Evolutionary conservation across 1,140 invertebrate genomes (phyloP), one percentile per base, ranked within the genome.

Genomic region (Zaprionus davidi): DNA sequence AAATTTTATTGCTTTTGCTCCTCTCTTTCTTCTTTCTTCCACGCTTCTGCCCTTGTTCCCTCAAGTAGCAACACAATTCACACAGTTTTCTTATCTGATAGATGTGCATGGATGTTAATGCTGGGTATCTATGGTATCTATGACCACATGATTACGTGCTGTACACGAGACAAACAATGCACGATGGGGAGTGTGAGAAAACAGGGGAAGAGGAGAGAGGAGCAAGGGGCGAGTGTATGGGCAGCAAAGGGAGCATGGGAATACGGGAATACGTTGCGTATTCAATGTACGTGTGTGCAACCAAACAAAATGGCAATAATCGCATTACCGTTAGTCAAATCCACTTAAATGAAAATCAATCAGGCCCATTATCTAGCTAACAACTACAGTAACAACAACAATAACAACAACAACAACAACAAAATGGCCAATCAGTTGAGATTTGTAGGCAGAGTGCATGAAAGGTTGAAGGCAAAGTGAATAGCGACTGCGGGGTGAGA

Each of bases 331-430:
- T 72, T 69, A 78, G 57, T 70, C 71, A 78, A 80, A 83, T 80
- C 71, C 80, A 78, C 84, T 83, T 88, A 73, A 85, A 83, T 63
- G 62, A 68, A 71, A 80, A 87, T 84, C 84, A 87, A 88, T 87
- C 80, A 87, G 78, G 41, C 38, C 80, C 63, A 83, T 83, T 80
- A 88, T 75, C 64, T 69, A 59, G 74, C 76, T 76, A 17, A 76
- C 67, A 76, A 78, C 66, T 67, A 78, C 63, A 68, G 57, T 55
- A 68, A n/a, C 53, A 62, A 20, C 22, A 63, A 75, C 12, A 70
- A 22, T 24, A 69, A 44, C 4, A 60, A 31, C 44, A 55, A 31
- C 17, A 17, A 15, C 36, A 38, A 22, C 55, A 63, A 34, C 22
- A 59, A 78, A 66, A 59, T 72, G 62, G 75, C 65, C 84, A 87